Base-by-base conservation (phyloP, 2,113 vertebrate species). In the Euleptes europaea region DNA sequence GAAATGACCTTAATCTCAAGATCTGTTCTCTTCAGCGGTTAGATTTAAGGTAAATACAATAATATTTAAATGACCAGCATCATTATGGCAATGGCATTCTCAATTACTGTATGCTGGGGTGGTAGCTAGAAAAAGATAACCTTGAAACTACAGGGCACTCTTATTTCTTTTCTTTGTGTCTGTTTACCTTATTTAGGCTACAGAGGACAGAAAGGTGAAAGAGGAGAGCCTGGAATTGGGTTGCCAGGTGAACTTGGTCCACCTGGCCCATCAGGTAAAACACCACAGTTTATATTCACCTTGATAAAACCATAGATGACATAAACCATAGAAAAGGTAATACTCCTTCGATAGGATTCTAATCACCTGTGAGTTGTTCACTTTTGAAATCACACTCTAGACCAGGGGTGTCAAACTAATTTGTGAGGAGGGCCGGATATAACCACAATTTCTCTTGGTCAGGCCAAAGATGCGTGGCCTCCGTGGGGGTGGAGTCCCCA, bases 191-290 rank as follows among this genome's bases (percentile, higher is more conserved):
- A 44, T 83, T 49, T 94, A 99, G 99, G 99, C 88, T 98, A 98
- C 95, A 96, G 99, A 93, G 99, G 99, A 93, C 98, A 98, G 95
- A 99, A 99, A 93, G 99, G 99, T 89, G 98, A 99, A 94, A 96
- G 99, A 94, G 99, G 99, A 4, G 98, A 99, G 93, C 96, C 98
- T 82, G 99, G 99, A 80, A 96, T 98, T 88, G 98, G 98, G 86
- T 94, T 99, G 81, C 97, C 97, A 47, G 98, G 99, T 92, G 95
- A 96, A 87, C 95, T 97, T 38, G 99, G 98, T 88, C 94, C 96
- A 65, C 94, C 95, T 12, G 98, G 98, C 47, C 94, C 97, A 90
- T 94, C 97, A 97, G 98, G 99, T 99, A 97, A 94, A 82, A 73
- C 33, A 86, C 77, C 88, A 40, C 44, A 88, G 47, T 78, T 90